A percentile compares a stretch with the other conserved stretches of the same genome.
Conservation (phyloP, 2,888 invertebrate genomes). For the Syritta pipiens region DNA sequence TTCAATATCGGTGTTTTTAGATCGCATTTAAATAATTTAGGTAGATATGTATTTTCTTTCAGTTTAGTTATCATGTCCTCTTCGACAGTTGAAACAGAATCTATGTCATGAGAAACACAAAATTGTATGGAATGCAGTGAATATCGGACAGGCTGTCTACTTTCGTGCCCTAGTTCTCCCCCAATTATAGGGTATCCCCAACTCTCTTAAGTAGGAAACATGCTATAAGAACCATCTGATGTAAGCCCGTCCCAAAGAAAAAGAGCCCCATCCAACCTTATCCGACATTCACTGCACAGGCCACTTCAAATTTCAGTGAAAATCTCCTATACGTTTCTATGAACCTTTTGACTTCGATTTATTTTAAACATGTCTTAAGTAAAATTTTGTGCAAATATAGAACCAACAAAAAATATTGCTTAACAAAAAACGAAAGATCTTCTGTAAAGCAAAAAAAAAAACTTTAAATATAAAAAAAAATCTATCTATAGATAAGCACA, state of each 20-base stretch:
- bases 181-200: too few relatives aligned
- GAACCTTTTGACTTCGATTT: neutral
- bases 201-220: too few relatives aligned
- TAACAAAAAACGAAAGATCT: slow-evolving; percentile 37
- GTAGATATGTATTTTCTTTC: neutral
- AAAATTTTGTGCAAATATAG: neutral
- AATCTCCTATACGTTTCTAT: neutral
- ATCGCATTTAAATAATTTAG: slow-evolving; percentile 8
- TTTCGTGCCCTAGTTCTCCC: neutral
- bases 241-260: too few relatives aligned
- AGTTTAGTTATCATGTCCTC: neutral
- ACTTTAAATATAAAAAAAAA: neutral
- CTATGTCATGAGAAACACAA: neutral
- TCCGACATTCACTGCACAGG: slow-evolving; percentile 24
- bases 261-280: too few relatives aligned
- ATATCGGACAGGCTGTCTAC: neutral
- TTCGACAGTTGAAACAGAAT: neutral
- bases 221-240: too few relatives aligned
- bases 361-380: neutral
- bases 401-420: slow-evolving; percentile 6
- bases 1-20: slow-evolving; percentile 17
- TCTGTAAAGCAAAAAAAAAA: slow-evolving; percentile 33
- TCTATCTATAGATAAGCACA: slow-evolving; percentile 53
- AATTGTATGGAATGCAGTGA: slow-evolving; percentile 5
- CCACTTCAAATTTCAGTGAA: slow-evolving; percentile 56